Evolutionary conservation across 2,888 invertebrate species (phyloP), one percentile per base, ranked within the genome.

Genomic region (Synergus laeviventris): DNA sequence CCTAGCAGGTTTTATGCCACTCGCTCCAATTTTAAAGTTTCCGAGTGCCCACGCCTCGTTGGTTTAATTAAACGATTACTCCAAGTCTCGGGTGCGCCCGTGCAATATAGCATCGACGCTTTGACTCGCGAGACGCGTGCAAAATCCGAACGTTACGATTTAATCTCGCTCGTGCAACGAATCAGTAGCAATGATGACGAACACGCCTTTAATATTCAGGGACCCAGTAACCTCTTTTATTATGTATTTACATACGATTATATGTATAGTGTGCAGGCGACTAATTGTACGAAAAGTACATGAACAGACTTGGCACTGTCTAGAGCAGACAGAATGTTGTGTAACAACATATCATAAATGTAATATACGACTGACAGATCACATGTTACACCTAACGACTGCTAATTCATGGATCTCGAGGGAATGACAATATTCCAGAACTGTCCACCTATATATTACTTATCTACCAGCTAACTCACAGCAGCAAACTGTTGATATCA

Each of bases 1-100:
- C 66, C 39, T 49, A 49, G 49, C 49, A 49, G 61, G 74, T 61
- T 78, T 74, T 60, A 49, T 74, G 75, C 64, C 75, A 74, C 73
- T 76, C 78, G 78, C 60, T 75, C 77, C 73, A 82, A 78, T 81
- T 81, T 66, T 76, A 74, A 77, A 80, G 73, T 76, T 79, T 62
- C 77, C 77, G 77, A 77, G 59, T 64, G 76, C 73, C 74, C 78
- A 74, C 75, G 77, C 61, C 74, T 75, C 75, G 81, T 79, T 77
- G 78, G 79, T 78, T 81, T 80, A 81, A 82, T 82, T 81, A 81
- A 79, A 81, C 77, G 81, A 78, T 78, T 81, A 74, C 74, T 76
- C 76, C 76, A 78, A 77, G 78, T 77, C 73, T 45, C 60, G 64
- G 39, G 11, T 59, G 73, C 21, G 9, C 56, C 38, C 73, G 64